phyloP scores from a whole-genome alignment of 2,113 vertebrate species.

The Lycaon pictus region DNA sequence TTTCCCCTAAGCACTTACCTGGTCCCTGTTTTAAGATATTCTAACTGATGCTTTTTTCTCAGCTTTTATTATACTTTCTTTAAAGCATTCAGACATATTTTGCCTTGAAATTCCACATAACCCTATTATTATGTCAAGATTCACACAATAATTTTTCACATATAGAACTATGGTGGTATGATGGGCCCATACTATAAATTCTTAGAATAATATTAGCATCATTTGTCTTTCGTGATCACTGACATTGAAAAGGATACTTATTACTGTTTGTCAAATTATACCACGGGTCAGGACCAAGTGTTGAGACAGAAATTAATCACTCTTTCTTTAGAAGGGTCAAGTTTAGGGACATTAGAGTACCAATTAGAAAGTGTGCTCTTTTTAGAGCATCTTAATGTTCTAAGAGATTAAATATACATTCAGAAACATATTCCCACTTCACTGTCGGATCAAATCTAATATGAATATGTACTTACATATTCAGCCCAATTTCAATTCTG shows the following conservation, averaged over 20 bases:
- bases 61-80: neutral
- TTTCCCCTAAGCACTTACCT: neutral
- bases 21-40: neutral
- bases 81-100: conserved; percentile 18
- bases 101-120: conserved; percentile 5
- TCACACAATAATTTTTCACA: conserved; percentile 12
- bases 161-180: neutral
- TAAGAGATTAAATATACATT: conserved; percentile 62
- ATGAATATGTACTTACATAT: neutral
- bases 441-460: conserved; percentile 23
- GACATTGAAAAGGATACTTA: conserved; percentile 44
- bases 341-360: neutral
- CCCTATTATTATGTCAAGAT: neutral
- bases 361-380: conserved; percentile 50
- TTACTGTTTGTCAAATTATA: conserved; percentile 45
- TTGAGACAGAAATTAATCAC: conserved; percentile 66
- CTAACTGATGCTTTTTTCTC: neutral
- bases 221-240: conserved; percentile 60
- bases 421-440: neutral
- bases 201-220: conserved; percentile 2
- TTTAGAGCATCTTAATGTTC: conserved; percentile 49
- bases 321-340: neutral
- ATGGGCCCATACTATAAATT: conserved; percentile 11
- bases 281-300: neutral
- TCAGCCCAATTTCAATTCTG: neutral